Evolutionary conservation across 2,888 invertebrate species (phyloP).

Genomic region (Adelognathus sp.): DNA sequence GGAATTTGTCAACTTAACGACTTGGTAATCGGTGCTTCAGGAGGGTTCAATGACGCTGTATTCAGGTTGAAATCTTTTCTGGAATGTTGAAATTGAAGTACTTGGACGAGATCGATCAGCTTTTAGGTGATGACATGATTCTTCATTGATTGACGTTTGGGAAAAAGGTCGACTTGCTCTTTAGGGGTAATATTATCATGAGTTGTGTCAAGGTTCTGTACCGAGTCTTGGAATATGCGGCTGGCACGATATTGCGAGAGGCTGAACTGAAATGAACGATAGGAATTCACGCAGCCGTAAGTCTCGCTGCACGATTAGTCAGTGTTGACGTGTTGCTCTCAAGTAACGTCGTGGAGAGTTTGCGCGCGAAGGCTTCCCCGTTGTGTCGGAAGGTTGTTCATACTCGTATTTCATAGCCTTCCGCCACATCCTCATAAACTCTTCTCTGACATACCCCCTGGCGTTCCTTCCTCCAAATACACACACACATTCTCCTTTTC

Average conservation of each 20-base stretch:
- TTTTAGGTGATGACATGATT: constrained; percentile 37
- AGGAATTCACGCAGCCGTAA: constrained; percentile 52
- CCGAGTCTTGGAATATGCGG: neutral
- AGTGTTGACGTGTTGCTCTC: constrained; percentile 51
- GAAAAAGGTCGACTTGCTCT: too few relatives aligned
- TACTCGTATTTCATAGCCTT: constrained; percentile 73
- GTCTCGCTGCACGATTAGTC: constrained; percentile 60
- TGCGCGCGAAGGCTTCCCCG: neutral
- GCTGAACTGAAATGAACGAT: constrained; percentile 14
- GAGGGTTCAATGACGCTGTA: neutral
- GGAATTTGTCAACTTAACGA: neutral
- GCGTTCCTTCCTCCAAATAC: neutral
- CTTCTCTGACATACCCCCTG: neutral
- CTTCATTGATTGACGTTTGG: constrained; percentile 14
- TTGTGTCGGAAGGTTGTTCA: constrained; percentile 62
- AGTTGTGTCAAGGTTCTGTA: neutral
- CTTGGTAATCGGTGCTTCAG: neutral
- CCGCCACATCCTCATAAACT: constrained; percentile 40
- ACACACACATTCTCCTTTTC: too few relatives aligned
- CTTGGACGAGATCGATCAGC: neutral
- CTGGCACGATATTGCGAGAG: neutral
- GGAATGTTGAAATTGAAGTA: too few relatives aligned
- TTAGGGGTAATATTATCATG: too few relatives aligned
- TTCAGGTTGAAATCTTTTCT: neutral
- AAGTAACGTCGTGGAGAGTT: neutral